A percentile compares a stretch with the other conserved stretches of the same genome.
These are phyloP conservation scores for Holacanthus passer DNA, from an alignment of 2,113 vertebrate genomes.

Conservation along the genomic window DNA sequence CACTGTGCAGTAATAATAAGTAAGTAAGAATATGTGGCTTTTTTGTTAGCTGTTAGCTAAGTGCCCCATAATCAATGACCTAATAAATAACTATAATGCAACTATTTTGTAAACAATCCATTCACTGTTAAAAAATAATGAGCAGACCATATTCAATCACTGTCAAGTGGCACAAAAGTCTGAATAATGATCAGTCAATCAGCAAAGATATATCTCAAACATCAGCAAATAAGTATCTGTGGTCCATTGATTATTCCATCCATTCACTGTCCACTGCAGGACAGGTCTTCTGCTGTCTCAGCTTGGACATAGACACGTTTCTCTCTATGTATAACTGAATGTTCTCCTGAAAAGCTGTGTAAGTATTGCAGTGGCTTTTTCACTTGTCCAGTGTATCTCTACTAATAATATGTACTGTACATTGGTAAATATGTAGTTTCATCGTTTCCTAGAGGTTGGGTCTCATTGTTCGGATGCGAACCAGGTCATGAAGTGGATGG, in stretches of 20 bases:
- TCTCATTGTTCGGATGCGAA: not conserved
- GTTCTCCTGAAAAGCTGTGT: not conserved
- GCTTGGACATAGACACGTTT: not conserved
- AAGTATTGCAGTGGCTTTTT: not conserved
- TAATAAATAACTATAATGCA: not conserved
- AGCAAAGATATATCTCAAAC: conserved; percentile 10
- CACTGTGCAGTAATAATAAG: not conserved
- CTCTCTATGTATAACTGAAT: not conserved
- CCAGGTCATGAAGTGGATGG: not conserved
- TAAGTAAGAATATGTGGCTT: not conserved
- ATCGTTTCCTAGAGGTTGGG: not conserved
- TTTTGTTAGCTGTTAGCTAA: not conserved
- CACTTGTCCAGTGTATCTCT: not conserved
- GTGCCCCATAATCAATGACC: not conserved
- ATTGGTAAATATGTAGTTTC: not conserved
- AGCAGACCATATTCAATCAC: conserved; percentile 1
- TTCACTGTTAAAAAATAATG: not conserved
- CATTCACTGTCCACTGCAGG: not conserved
- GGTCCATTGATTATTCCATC: conserved; percentile 19
- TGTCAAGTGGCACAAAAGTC: conserved; percentile 6
- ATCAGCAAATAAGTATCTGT: conserved; percentile 31
- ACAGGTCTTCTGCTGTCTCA: not conserved
- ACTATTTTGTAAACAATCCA: not conserved
- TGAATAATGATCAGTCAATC: conserved; percentile 3
- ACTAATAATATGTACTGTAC: not conserved